These are phyloP conservation scores for Cyrtonyx montezumae DNA, from an alignment of 2,113 vertebrate species.

Conservation along the genomic window DNA sequence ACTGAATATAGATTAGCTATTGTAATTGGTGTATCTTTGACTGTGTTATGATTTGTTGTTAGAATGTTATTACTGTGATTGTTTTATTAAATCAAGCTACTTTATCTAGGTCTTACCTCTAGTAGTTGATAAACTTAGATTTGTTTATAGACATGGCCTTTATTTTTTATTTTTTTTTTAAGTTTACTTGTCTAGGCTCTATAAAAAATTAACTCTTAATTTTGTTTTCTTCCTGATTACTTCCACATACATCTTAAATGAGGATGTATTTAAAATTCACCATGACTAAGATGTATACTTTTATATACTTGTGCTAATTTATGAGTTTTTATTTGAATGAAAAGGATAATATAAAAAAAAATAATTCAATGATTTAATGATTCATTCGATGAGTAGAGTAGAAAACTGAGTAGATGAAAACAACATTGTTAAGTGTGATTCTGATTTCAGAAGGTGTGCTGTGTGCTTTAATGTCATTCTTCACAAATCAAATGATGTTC, in stretches of 20 bases:
- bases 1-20: background rate
- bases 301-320: background rate
- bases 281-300: background rate
- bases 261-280: background rate
- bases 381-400: background rate
- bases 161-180: background rate
- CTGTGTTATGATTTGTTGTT: background rate
- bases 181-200: background rate
- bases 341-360: background rate
- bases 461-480: background rate
- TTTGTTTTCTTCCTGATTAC: background rate
- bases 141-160: background rate
- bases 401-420: background rate
- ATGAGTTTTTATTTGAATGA: fast-evolving
- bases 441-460: background rate
- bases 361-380: background rate
- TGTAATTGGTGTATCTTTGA: background rate
- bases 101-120: background rate
- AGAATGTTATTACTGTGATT: background rate
- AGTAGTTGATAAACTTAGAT: background rate
- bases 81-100: background rate
- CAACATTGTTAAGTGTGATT: background rate
- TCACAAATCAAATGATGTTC: background rate
- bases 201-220: background rate
- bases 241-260: background rate